Evolutionary conservation across 2,797 vertebrate species (phyloP).

Genomic region (Spatula versicolor): DNA sequence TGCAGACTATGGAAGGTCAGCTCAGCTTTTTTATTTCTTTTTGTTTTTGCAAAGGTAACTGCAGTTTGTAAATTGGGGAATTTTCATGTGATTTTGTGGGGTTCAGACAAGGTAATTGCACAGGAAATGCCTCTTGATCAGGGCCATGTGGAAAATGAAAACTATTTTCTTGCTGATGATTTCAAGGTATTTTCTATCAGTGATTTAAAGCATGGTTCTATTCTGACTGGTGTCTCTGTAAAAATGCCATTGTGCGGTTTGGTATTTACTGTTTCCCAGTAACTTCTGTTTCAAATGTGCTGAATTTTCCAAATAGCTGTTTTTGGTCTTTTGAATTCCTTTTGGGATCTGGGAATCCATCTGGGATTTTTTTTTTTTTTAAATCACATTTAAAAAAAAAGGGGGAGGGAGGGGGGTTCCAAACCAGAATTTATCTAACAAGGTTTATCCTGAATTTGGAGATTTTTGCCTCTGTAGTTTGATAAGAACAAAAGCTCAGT

Average conservation of each 20-base stretch:
- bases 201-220: background rate
- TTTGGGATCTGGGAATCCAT: background rate
- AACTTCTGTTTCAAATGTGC: background rate
- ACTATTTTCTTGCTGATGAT: background rate
- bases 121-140: background rate
- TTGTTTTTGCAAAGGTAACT: background rate
- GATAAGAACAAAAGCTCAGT: background rate
- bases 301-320: background rate
- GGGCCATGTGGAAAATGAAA: background rate
- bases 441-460: background rate
- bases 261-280: background rate
- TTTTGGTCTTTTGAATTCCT: background rate
- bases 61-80: background rate
- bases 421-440: background rate
- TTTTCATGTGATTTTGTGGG: background rate
- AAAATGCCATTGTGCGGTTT: background rate
- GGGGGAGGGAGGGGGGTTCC: background rate
- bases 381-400: too few relatives aligned
- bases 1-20: constrained; percentile 87
- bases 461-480: background rate
- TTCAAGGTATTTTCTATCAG: background rate
- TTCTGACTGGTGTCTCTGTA: constrained; percentile 14
- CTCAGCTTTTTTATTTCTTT: background rate
- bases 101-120: background rate
- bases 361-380: background rate